These are phyloP conservation scores for Conistra vaccinii DNA, from an alignment of 2,888 invertebrate genomes.

Conservation along the genomic window DNA sequence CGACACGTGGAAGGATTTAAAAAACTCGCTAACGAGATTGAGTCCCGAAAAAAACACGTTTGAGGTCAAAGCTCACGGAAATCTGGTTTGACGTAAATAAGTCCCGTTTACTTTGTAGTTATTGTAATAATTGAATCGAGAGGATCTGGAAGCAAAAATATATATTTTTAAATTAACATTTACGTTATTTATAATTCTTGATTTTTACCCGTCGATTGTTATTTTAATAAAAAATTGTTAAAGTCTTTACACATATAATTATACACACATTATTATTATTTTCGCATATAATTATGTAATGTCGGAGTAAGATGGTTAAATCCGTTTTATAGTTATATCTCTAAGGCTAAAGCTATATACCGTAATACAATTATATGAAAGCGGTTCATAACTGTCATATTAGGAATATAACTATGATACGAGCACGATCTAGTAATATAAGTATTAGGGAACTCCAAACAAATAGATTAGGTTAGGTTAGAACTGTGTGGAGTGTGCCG, in stretches of 20 bases:
- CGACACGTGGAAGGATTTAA: slow-evolving; percentile 16
- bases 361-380: too few species aligned
- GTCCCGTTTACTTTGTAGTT: slow-evolving; percentile 27
- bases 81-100: slow-evolving; percentile 25
- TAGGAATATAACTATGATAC: too few species aligned
- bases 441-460: too few species aligned
- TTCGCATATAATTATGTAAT: too few species aligned
- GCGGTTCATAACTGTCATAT: too few species aligned
- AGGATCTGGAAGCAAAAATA: background rate
- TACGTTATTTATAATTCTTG: background rate
- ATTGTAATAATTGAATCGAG: slow-evolving; percentile 6
- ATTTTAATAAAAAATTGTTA: background rate
- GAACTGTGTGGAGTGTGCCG: too few species aligned
- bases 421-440: too few species aligned
- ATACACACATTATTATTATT: too few species aligned
- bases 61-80: slow-evolving; percentile 30
- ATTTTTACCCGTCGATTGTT: background rate
- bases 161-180: slow-evolving; percentile 18
- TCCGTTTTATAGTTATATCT: too few species aligned
- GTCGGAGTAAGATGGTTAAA: too few species aligned
- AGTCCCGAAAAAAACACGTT: slow-evolving; percentile 26
- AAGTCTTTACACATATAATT: background rate
- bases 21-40: slow-evolving; percentile 37
- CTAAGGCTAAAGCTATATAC: too few species aligned
- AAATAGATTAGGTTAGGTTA: too few species aligned